Percentiles rank a stretch among this genome's conserved stretches.
Conservation (phyloP, 2,797 vertebrate genomes). For the Sebastes minor region DNA sequence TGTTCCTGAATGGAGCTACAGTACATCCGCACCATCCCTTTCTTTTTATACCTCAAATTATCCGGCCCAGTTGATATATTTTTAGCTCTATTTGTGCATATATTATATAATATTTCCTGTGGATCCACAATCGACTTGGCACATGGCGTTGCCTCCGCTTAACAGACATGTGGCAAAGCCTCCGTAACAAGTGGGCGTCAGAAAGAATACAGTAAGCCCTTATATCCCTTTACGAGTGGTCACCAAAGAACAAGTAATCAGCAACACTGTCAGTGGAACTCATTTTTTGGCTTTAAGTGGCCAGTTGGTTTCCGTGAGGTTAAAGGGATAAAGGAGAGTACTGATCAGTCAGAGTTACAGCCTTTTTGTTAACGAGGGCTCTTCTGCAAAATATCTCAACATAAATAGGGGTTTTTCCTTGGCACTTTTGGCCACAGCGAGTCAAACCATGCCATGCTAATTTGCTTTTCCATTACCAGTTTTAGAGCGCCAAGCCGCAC, state of each 20-base stretch:
- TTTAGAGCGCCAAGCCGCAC: too few species aligned
- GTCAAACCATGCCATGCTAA: too few species aligned
- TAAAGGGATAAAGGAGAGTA: not conserved
- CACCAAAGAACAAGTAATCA: slow-evolving; percentile 2
- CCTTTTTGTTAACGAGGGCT: not conserved
- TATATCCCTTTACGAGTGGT: not conserved
- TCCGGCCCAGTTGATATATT: slow-evolving; percentile 30
- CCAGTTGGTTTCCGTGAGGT: not conserved
- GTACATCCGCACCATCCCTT: not conserved
- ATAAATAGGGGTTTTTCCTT: not conserved
- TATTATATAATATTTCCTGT: slow-evolving; percentile 16
- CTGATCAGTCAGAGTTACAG: not conserved
- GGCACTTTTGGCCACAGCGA: too few species aligned
- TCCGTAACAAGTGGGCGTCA: slow-evolving; percentile 18
- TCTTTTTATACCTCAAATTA: slow-evolving; percentile 15
- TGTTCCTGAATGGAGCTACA: not conserved
- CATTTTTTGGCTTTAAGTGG: not conserved
- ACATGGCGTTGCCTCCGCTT: not conserved
- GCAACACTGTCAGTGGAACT: not conserved
- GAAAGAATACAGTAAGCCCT: slow-evolving; percentile 8
- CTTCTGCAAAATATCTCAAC: not conserved
- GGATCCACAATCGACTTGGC: slow-evolving; percentile 12
- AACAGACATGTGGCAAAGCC: slow-evolving; percentile 28
- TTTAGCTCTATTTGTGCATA: slow-evolving; percentile 16
- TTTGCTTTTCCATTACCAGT: too few species aligned